Evolutionary conservation across 2,113 vertebrate genomes (phyloP), one percentile per base, ranked within the genome.

Genomic region (Sceloporus tristichus): DNA sequence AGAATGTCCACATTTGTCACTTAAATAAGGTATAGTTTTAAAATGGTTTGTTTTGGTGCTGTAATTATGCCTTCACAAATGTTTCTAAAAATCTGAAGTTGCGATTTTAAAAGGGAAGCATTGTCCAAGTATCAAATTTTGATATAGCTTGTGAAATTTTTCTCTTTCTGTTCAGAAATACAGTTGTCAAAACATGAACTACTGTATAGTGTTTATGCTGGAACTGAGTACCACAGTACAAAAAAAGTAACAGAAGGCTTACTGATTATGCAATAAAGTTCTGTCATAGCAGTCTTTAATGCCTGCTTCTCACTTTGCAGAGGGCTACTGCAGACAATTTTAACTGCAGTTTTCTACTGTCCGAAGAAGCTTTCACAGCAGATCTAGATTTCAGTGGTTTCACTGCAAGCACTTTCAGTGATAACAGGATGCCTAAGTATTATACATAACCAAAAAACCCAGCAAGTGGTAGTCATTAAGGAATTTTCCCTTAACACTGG

Each of bases 261-360:
- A 59, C 71, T 82, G 18, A n/a, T 42, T 59, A 89, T 0, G 0
- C 18, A 78, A 42, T 42, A 27, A 59, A 85, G 70, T 65, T 5
- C 23, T 0, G 0, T 10, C 0, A 0, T 10, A 76, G 23, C 34
- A 29, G 5, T 83, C 0, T 2, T 79, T 62, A 0, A 34, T n/a
- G 59, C 13, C 59, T 62, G 0, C 38, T 29, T 62, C 71, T 21
- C 13, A n/a, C 11, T 23, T 65, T 74, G n/a, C 9, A 11, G 29
- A 77, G 18, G 48, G 62, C 21, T 56, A 42, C 80, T 54, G 42
- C 5, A 68, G 14, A 29, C 13, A 68, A 80, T 11, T 27, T 53
- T 80, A 27, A 4, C 10, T 40, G 66, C 25, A 34, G 18, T 3
- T 19, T n/a, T 56, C 53, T 76, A 1, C 0, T 11, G 23, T 25